Base-by-base conservation (phyloP, 2,113 vertebrate genomes). In the Hypomesus transpacificus region DNA sequence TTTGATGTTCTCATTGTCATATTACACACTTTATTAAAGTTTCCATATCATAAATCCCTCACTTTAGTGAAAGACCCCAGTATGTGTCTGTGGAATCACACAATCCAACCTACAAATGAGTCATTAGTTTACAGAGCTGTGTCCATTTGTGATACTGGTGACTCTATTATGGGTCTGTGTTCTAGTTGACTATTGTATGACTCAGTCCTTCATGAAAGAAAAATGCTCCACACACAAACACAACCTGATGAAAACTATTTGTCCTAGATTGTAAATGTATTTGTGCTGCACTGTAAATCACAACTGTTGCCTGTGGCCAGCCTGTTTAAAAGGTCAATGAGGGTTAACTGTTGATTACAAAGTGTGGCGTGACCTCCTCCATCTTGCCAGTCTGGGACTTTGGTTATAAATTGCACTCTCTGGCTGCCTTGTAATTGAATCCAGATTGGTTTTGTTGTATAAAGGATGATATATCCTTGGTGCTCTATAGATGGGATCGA, bases 351-450 rank as follows among this genome's bases (percentile, higher is more conserved):
- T 71, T 85, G 82, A 88, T 87, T 83, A 82, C 69, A 80, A 78
- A 77, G 22, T 79, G 74, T 68, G 64, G 67, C 20, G 69, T 80
- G 74, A 85, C 74, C 82, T 87, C 53, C 31, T 86, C 73, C 67
- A 64, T 88, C 77, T 81, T 84, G 60, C 66, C 50, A 74, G 69
- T 61, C 54, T 31, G 39, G 77, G 66, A 73, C 70, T 84, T 82
- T 85, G 76, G 78, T 84, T 87, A 86, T 84, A 87, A 87, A 90
- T 84, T 80, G 71, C 52, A n/a, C 68, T 82, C 69, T 66, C 63
- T 73, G 70, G 68, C 70, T 58, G 61, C 73, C 74, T 70, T 58
- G 84, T 90, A 89, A 91, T 86, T 87, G 74, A 83, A 89, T 89
- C 73, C 71, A 85, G 80, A 90, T 85, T 79, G 85, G 76, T 56